A percentile compares a stretch with the other conserved stretches of the same genome.
These are phyloP conservation scores for Xiphorhynchus elegans DNA, from an alignment of 2,113 vertebrate species.

Conservation along the genomic window DNA sequence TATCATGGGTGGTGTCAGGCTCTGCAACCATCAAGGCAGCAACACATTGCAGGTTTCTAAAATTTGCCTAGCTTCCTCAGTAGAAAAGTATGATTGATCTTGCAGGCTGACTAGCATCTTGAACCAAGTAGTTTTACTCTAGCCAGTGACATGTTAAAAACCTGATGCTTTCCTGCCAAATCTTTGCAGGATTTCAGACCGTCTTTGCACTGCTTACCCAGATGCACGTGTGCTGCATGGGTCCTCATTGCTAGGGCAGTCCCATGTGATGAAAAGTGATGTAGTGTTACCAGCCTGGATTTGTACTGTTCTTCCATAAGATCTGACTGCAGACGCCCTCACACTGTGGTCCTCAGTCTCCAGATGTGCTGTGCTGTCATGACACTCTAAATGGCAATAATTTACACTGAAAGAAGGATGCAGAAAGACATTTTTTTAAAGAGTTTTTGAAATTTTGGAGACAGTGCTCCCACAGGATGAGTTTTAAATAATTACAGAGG, in stretches of 20 bases:
- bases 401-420: background rate
- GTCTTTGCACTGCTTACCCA: background rate
- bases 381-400: background rate
- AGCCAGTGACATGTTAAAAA: background rate
- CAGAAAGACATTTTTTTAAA: background rate
- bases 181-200: background rate
- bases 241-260: background rate
- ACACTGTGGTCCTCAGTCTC: background rate
- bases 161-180: background rate
- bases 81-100: background rate
- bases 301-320: background rate
- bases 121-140: background rate
- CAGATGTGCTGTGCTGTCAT: background rate
- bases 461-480: background rate
- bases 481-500: background rate
- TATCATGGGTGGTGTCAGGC: background rate
- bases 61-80: background rate
- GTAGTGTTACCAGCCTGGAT: background rate
- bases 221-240: background rate
- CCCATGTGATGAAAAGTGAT: background rate
- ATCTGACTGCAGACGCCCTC: background rate
- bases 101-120: background rate
- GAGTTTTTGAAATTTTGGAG: background rate
- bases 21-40: rapidly evolving
- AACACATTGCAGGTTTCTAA: background rate